Base-by-base conservation (phyloP, 2,113 vertebrate species). In the Paradoxurus hermaphroditus region DNA sequence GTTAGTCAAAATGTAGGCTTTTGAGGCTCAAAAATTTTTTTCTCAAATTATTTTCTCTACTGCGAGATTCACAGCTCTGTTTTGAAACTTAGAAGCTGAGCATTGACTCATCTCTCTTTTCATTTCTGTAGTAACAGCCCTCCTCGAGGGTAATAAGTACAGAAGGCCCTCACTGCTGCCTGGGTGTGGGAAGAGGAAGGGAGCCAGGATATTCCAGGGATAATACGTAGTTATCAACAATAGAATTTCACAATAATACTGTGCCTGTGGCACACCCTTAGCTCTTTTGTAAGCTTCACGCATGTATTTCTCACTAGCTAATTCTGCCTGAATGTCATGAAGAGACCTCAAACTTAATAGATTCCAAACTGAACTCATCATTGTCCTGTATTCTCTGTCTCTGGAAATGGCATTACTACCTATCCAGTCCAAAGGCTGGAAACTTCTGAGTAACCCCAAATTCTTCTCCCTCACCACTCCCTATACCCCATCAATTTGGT, bases 211-310 rank as follows among this genome's bases (percentile, higher is more conserved):
- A 70, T 92, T 83, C 94, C 88, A 95, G 56, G 44, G 82, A 94
- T 78, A 34, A 59, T 56, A 72, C 75, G 39, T 75, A 34, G 21
- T 82, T 96, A 81, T 79, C 73, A 59, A 72, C 79, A 78, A 31
- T n/a, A 87, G 44, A 85, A 79, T 92, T 95, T 87, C 91, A 88
- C 83, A 97, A 44, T 79, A 62, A 25, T n/a, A 16, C 41, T 53
- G 68, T 79, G 59, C 27, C 34, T 59, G 21, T 59, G 56, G 21
- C 65, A 81, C 53, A 79, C 59, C n/a, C 49, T 81, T 39, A 70
- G 89, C 78, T 75, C 72, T 94, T 62, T 73, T 44, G 39, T 84
- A 72, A 90, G 81, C 62, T 27, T 67, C 73, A 73, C 29, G 49
- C 62, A 31, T 51, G 59, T 34, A 31, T 86, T 92, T 90, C 34